Conservation (phyloP, 92 coral and sea anemone genomes). For the Galaxea fascicularis region DNA sequence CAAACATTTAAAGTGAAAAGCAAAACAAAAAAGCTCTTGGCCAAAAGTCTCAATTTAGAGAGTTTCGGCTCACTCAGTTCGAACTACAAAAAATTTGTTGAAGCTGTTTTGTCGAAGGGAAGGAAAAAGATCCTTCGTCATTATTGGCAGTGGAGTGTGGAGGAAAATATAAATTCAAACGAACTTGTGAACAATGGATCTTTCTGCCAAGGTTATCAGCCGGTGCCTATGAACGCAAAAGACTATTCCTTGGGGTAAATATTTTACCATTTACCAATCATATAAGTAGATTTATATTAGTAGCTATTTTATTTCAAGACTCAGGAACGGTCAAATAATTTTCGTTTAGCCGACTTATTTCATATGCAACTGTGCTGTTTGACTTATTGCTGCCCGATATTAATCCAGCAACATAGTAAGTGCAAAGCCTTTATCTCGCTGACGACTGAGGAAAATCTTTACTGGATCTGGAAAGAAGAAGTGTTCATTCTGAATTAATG, state of each 20-base stretch:
- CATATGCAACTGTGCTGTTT: background rate
- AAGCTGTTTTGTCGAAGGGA: background rate
- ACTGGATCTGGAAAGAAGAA: background rate
- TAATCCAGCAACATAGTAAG: background rate
- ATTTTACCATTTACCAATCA: background rate
- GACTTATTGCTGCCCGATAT: background rate
- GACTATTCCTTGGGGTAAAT: conserved; percentile 21
- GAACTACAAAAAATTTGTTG: background rate
- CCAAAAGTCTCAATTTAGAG: no score
- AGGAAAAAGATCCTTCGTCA: no score
- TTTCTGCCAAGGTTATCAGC: background rate
- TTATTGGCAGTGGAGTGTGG: background rate
- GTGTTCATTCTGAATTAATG: background rate
- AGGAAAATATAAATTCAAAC: background rate
- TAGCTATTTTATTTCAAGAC: no score
- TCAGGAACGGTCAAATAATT: background rate
- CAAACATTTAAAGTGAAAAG: background rate
- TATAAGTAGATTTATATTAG: background rate
- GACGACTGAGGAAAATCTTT: background rate
- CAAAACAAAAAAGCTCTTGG: background rate
- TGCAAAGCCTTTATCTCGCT: background rate
- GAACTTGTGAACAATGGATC: conserved; percentile 7
- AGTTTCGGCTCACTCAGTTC: background rate
- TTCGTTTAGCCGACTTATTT: background rate
- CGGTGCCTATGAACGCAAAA: background rate